These are phyloP conservation scores for Aurelia aurita complex sp. Pacific DNA, from an alignment of 30 jellyfish, hydroid and myxozoan species.

Conservation along the genomic window DNA sequence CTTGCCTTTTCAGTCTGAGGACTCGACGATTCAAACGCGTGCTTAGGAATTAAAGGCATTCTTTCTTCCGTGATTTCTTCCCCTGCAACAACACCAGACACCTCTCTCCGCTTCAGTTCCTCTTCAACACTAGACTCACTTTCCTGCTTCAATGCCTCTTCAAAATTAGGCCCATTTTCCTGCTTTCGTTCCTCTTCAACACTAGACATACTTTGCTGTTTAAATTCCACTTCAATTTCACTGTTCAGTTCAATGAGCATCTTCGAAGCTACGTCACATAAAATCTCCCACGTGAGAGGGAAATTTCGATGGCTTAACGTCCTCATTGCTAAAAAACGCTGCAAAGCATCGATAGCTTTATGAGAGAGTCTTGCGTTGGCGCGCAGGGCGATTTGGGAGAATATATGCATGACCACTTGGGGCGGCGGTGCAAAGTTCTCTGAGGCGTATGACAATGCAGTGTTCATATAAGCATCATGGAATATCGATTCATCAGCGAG, in stretches of 20 bases:
- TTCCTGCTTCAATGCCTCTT: neutral
- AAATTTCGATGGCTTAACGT: constrained; percentile 36
- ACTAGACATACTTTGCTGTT: neutral
- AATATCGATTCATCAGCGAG: constrained; percentile 44
- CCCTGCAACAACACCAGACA: too few species aligned
- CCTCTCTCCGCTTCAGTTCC: neutral
- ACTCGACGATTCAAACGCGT: neutral
- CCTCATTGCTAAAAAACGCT: constrained; percentile 16
- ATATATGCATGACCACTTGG: constrained; percentile 31
- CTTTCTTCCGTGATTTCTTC: too few species aligned
- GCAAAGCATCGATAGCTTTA: constrained; percentile 27
- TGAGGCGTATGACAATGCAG: constrained; percentile 38
- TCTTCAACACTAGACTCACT: neutral
- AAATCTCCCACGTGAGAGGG: constrained; percentile 45
- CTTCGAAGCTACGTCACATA: constrained; percentile 6
- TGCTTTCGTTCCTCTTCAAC: too few species aligned
- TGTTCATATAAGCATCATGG: constrained; percentile 4
- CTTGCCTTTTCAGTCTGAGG: neutral
- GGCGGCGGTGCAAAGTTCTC: constrained; percentile 39
- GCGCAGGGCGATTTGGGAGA: constrained; percentile 27
- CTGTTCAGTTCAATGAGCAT: neutral
- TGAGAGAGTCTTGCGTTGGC: neutral
- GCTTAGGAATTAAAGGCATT: too few species aligned
- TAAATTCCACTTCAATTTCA: neutral
- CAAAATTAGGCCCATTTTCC: neutral